Evolutionary conservation across 2,888 invertebrate species (phyloP).

Genomic region (Nephrotoma guestfalica): DNA sequence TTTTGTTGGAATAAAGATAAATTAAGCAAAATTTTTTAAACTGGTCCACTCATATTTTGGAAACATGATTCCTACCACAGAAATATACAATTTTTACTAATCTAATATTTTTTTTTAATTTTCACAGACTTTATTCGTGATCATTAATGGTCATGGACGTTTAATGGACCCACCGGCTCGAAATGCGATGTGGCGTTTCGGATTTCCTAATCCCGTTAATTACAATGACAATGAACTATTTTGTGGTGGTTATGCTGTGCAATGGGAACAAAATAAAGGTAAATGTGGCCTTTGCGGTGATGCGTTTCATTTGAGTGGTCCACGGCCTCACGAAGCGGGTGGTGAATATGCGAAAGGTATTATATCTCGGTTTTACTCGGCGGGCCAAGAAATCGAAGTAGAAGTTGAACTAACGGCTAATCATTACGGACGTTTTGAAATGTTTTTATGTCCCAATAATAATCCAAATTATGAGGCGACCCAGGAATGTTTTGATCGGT

Average conservation of each 20-base stretch:
- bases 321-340: slow-evolving; percentile 80
- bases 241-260: slow-evolving; percentile 82
- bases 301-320: slow-evolving; percentile 50
- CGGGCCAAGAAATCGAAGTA: slow-evolving; percentile 74
- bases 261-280: slow-evolving; percentile 75
- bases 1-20: neutral
- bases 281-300: slow-evolving; percentile 86
- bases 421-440: slow-evolving; percentile 74
- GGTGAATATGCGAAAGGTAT: slow-evolving; percentile 78
- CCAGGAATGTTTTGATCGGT: slow-evolving; percentile 72
- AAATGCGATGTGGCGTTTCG: slow-evolving; percentile 90
- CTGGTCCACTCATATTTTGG: neutral
- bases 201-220: slow-evolving; percentile 86
- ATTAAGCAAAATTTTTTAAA: neutral
- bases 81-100: neutral
- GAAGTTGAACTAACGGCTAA: slow-evolving; percentile 82
- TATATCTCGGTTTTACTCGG: slow-evolving; percentile 63
- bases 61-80: neutral
- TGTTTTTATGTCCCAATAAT: slow-evolving; percentile 75
- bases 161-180: slow-evolving; percentile 87
- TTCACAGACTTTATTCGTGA: neutral
- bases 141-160: slow-evolving; percentile 55
- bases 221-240: slow-evolving; percentile 90
- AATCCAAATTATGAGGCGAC: slow-evolving; percentile 62
- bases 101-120: neutral